Evolutionary conservation across 2,888 invertebrate species (phyloP), one percentile per base, ranked within the genome.

Genomic region (Troides oblongomaculatus): DNA sequence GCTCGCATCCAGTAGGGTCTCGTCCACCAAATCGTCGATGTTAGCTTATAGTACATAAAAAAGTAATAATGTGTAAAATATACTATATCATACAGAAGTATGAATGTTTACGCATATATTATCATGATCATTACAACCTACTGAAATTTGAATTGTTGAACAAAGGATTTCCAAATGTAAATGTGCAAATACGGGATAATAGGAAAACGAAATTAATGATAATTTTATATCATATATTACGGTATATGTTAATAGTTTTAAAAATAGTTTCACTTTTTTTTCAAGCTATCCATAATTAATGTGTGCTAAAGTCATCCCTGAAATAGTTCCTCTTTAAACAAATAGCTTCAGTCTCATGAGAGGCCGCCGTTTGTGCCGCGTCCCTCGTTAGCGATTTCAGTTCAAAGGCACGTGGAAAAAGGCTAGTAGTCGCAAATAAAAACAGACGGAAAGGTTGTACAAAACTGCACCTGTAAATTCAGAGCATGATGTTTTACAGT

Each of bases 371-470:
- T 68, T 59, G 68, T 68, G 50, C 36, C 56, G 21, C 46, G 17
- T 68, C 50, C 68, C 68, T 68, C 68, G 68, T 63, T 68, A 68
- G 36, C 53, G 63, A 68, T 63, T 63, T 46, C 59, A 63, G 62
- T 63, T 68, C 68, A 68, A 63, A 68, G 46, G 63, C 63, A 46
- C 50, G 30, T 59, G 63, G 58, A 68, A 65, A 59, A 50, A 53
- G 50, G 63, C 23, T 59, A 50, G 63, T 63, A 59, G 62, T 58
- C 63, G n/a, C 39, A 58, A 36, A 59, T 68, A 53, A 43, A 59
- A 62, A 68, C 57, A 21, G 23, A 12, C 17, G 23, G 36, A 18
- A 58, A 50, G 21, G 21, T 63, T 59, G 63, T 43, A 68, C 62
- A 59, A 59, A 65, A 59, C 43, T 43, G n/a, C 46, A 46, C 59